Evolutionary conservation across 2,888 invertebrate species (phyloP).

Genomic region (Campoplex capitator): DNA sequence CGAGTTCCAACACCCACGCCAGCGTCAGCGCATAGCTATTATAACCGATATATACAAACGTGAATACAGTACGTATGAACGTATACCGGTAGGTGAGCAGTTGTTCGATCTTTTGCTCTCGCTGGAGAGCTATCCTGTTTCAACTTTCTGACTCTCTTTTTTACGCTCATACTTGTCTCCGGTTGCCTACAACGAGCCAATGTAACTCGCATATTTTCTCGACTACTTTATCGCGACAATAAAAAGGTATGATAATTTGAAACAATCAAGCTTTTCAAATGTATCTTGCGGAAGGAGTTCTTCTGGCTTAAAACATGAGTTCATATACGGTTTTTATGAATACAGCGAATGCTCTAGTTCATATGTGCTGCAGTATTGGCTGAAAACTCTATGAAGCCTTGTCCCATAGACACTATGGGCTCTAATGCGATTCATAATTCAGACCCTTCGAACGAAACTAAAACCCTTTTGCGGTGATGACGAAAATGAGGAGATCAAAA

Average conservation of each 20-base stretch:
- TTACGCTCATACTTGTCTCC: constrained; percentile 13
- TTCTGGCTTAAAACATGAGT: not conserved
- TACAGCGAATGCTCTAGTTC: not conserved
- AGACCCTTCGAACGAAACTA: not conserved
- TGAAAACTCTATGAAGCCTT: not conserved
- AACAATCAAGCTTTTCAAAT: constrained; percentile 16
- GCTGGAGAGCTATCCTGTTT: constrained; percentile 62
- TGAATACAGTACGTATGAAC: constrained; percentile 14
- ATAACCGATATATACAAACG: constrained; percentile 34
- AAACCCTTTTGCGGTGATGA: constrained; percentile 14
- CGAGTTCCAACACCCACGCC: constrained; percentile 70
- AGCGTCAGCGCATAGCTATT: constrained; percentile 66
- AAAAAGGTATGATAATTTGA: constrained; percentile 39
- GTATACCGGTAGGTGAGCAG: constrained; percentile 55
- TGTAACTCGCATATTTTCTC: constrained; percentile 40
- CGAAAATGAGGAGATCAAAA: constrained; percentile 8
- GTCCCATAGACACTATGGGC: not conserved
- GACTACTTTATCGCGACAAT: constrained; percentile 48
- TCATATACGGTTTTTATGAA: not conserved
- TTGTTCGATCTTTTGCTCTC: constrained; percentile 62
- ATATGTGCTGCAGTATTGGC: not conserved
- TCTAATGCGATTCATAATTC: not conserved
- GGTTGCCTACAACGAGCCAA: constrained; percentile 7
- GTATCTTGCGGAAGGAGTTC: not conserved
- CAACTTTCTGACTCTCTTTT: constrained; percentile 41